phyloP scores from a whole-genome alignment of 2,888 invertebrate genomes.

The Cataglyphis cursor region DNA sequence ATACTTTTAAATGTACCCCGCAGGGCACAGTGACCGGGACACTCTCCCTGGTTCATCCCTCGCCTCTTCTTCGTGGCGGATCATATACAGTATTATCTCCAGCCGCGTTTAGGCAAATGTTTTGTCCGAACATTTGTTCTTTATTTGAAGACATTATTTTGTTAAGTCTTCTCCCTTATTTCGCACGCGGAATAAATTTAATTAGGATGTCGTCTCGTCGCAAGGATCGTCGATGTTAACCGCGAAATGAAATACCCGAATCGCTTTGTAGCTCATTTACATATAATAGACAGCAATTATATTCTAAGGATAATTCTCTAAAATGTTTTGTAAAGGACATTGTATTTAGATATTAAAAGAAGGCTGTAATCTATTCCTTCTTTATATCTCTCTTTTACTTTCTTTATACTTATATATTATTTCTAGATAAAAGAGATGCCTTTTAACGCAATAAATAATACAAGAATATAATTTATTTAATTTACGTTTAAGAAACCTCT shows the following conservation, averaged over 20 bases:
- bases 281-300: not conserved
- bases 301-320: not conserved
- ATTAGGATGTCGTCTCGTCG: slow-evolving; percentile 9
- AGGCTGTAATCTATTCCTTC: not conserved
- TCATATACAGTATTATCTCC: slow-evolving; percentile 69
- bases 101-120: slow-evolving; percentile 20
- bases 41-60: slow-evolving; percentile 37
- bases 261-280: slow-evolving; percentile 6
- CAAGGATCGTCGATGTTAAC: not conserved
- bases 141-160: slow-evolving; percentile 67
- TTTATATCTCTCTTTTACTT: not conserved
- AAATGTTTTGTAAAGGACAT: not conserved
- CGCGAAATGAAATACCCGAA: not conserved
- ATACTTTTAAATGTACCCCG: slow-evolving; percentile 76
- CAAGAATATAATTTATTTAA: slow-evolving; percentile 7
- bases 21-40: slow-evolving; percentile 37
- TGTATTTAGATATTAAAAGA: slow-evolving; percentile 6
- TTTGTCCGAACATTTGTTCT: slow-evolving; percentile 69
- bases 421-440: not conserved
- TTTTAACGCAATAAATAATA: not conserved
- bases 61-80: slow-evolving; percentile 12
- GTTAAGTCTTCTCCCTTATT: slow-evolving; percentile 51
- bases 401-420: not conserved
- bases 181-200: slow-evolving; percentile 62
- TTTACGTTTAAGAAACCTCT: not conserved